These are phyloP conservation scores for Gopherus evgoodei DNA, from an alignment of 2,113 vertebrate genomes.

Conservation along the genomic window DNA sequence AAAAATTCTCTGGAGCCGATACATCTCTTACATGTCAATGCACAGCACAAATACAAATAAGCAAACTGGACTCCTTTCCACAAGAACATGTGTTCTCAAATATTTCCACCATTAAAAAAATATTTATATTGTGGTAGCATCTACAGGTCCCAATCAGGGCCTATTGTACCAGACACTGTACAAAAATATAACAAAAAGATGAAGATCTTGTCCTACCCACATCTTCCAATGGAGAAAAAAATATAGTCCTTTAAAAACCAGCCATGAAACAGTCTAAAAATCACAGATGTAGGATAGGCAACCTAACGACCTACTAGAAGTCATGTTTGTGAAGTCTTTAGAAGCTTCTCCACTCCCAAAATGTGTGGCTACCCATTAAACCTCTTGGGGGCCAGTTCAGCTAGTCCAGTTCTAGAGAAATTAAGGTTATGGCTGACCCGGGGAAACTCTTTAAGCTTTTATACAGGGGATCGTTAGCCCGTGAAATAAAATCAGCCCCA, in stretches of 20 bases:
- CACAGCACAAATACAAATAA: background rate
- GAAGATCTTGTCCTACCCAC: background rate
- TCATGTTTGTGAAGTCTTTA: too few species aligned
- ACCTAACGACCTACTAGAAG: background rate
- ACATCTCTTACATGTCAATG: background rate
- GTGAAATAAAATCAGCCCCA: background rate
- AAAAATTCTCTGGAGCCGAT: background rate
- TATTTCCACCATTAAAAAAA: background rate
- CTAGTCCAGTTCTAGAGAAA: background rate
- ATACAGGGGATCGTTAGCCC: background rate
- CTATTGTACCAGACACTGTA: background rate
- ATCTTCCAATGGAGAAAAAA: background rate
- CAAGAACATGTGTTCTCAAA: background rate
- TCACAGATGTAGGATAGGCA: accelerated
- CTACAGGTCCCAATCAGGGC: background rate
- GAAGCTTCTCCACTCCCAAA: accelerated
- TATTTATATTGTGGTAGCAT: background rate
- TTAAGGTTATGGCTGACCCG: background rate
- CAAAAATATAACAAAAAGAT: background rate
- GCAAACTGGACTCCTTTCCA: background rate
- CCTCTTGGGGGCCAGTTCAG: background rate
- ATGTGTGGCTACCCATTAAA: background rate
- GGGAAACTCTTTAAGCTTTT: background rate
- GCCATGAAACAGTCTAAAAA: background rate
- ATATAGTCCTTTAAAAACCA: background rate